Conservation (phyloP, 2,113 vertebrate genomes). For the Sinocyclocheilus anshuiensis region DNA sequence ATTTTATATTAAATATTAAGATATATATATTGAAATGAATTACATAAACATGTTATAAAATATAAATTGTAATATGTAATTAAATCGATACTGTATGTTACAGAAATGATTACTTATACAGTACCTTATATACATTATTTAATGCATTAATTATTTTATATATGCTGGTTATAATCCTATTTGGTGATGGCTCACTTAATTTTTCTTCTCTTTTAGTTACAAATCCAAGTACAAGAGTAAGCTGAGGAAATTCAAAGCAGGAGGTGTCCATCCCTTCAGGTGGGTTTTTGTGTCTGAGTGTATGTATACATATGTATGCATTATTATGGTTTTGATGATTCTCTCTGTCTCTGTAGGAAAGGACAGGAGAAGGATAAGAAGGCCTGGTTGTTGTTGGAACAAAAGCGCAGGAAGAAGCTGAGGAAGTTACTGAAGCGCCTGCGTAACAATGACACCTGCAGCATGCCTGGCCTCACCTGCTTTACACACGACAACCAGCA, state of each 20-base stretch:
- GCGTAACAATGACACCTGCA: conserved; percentile 90
- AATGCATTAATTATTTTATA: neutral
- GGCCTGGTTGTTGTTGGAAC: conserved; percentile 86
- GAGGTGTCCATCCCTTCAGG: conserved; percentile 88
- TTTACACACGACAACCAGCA: conserved; percentile 98
- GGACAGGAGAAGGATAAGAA: conserved; percentile 86
- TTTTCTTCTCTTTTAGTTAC: conserved; percentile 77
- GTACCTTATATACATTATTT: neutral
- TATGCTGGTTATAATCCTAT: neutral
- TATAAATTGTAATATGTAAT: too few species aligned
- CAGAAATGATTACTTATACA: neutral
- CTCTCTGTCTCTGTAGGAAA: conserved; percentile 66
- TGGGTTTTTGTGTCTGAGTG: conserved; percentile 54
- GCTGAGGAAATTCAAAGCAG: conserved; percentile 79
- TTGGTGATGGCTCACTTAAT: neutral
- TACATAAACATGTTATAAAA: too few species aligned
- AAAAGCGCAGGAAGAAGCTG: conserved; percentile 93
- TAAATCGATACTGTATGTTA: too few species aligned
- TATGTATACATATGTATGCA: neutral
- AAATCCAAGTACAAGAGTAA: conserved; percentile 86
- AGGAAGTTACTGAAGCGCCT: conserved; percentile 88
- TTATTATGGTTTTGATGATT: neutral
- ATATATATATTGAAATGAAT: neutral
- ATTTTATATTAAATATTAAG: neutral
- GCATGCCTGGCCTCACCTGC: conserved; percentile 93